These are phyloP conservation scores for Pseudomyrmex flavicornis DNA, from an alignment of 1,140 invertebrate genomes.

Conservation along the genomic window DNA sequence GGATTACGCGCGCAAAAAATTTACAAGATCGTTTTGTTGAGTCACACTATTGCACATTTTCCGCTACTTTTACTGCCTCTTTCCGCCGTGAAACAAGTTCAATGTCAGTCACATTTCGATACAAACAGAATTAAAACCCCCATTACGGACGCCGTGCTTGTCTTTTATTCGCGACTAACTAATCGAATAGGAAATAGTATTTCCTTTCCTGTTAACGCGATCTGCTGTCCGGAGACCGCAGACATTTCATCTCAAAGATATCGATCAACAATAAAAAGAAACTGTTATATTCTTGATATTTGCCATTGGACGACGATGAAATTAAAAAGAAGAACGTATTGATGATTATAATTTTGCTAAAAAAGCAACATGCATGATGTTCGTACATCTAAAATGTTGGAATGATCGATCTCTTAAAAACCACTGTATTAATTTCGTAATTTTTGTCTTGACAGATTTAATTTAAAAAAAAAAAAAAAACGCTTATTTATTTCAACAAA, in stretches of 20 bases:
- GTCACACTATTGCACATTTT: not conserved
- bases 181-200: constrained; percentile 65
- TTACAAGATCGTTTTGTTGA: not conserved
- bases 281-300: constrained; percentile 23
- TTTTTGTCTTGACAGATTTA: not conserved
- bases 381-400: too few species aligned
- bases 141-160: constrained; percentile 20
- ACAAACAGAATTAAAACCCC: constrained; percentile 34
- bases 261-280: constrained; percentile 52
- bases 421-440: not conserved
- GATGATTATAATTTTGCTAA: not conserved
- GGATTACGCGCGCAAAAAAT: not conserved
- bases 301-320: not conserved
- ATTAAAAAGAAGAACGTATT: constrained; percentile 11
- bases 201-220: constrained; percentile 60
- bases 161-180: constrained; percentile 34
- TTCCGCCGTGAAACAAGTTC: constrained; percentile 30
- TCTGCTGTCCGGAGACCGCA: constrained; percentile 17
- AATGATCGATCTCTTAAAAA: not conserved
- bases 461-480: too few species aligned
- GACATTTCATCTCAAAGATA: constrained; percentile 53
- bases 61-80: constrained; percentile 9
- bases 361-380: not conserved
- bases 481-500: too few species aligned
- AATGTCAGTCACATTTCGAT: constrained; percentile 39